These are phyloP conservation scores for Julus scandinavius DNA, from an alignment of 2,888 invertebrate genomes.

Conservation along the genomic window DNA sequence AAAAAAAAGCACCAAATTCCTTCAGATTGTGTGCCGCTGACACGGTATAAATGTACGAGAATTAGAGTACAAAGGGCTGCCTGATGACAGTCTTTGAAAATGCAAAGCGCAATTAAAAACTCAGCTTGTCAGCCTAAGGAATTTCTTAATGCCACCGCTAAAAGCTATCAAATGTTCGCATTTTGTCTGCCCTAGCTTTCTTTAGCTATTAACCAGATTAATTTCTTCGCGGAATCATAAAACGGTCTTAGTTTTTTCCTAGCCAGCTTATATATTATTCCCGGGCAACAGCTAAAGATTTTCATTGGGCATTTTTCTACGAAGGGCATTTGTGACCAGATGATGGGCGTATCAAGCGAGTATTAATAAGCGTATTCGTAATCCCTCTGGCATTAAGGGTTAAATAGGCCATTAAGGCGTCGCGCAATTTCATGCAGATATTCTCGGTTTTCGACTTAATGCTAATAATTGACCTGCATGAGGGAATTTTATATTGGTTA, in stretches of 20 bases:
- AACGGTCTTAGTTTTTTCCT: slow-evolving; percentile 36
- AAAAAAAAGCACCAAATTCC: not conserved
- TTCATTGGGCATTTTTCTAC: not conserved
- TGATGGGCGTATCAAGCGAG: not conserved
- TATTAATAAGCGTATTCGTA: slow-evolving; percentile 27
- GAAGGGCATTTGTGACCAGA: slow-evolving; percentile 5
- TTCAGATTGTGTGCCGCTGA: not conserved
- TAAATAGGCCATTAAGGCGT: not conserved
- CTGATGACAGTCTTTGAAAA: slow-evolving; percentile 16
- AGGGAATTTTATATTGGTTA: slow-evolving; percentile 32
- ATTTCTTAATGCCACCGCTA: slow-evolving; percentile 12
- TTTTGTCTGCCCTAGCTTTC: not conserved
- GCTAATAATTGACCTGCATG: slow-evolving; percentile 24
- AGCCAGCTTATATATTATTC: not conserved
- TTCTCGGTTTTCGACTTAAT: not conserved
- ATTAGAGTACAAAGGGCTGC: slow-evolving; percentile 34
- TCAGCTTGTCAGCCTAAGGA: slow-evolving; percentile 19
- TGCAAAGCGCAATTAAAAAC: slow-evolving; percentile 39
- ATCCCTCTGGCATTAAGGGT: not conserved
- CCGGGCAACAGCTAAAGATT: not conserved
- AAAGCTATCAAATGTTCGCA: slow-evolving; percentile 1
- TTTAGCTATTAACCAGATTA: not conserved
- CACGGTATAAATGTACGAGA: not conserved
- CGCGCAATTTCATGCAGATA: not conserved
- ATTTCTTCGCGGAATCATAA: not conserved